These are phyloP conservation scores for Drosophila subobscura DNA, from an alignment of 1,140 invertebrate species.

Conservation along the genomic window DNA sequence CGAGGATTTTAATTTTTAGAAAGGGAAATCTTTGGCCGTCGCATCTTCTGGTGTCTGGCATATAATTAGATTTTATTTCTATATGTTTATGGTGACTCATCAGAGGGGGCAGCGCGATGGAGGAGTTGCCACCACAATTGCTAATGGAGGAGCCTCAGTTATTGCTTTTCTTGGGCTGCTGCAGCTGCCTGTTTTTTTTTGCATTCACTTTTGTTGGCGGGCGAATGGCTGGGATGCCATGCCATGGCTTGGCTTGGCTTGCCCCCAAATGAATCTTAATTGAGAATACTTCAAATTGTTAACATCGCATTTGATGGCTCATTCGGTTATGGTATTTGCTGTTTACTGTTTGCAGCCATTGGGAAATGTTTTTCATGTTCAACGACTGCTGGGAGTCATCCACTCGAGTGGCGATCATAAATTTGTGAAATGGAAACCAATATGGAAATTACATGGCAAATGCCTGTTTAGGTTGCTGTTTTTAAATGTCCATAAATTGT, in stretches of 20 bases:
- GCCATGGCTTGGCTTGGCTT: too few relatives aligned
- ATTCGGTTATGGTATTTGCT: background rate
- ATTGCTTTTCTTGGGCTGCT: constrained; percentile 26
- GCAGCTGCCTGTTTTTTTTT: background rate
- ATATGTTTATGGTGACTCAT: constrained; percentile 51
- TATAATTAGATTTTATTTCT: constrained; percentile 61
- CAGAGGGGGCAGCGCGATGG: constrained; percentile 4
- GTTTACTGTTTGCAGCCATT: too few relatives aligned
- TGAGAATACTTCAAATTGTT: constrained; percentile 43
- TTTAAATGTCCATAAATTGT: too few relatives aligned
- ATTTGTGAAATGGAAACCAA: too few relatives aligned
- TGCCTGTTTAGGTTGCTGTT: too few relatives aligned
- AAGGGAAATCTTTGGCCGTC: constrained; percentile 56
- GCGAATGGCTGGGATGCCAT: constrained; percentile 1
- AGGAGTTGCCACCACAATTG: constrained; percentile 36
- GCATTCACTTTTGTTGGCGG: constrained; percentile 59
- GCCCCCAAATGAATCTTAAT: constrained; percentile 40
- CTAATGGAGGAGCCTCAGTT: constrained; percentile 48
- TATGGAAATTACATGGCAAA: too few relatives aligned
- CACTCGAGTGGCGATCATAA: too few relatives aligned
- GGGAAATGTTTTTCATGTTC: too few relatives aligned
- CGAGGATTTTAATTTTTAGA: constrained; percentile 64
- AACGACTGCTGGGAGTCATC: too few relatives aligned
- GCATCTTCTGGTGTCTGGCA: constrained; percentile 32
- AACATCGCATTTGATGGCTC: background rate